Percentiles rank a stretch among this genome's conserved stretches.
phyloP scores from a whole-genome alignment of 2,888 invertebrate genomes.

The Yponomeuta cagnagella region DNA sequence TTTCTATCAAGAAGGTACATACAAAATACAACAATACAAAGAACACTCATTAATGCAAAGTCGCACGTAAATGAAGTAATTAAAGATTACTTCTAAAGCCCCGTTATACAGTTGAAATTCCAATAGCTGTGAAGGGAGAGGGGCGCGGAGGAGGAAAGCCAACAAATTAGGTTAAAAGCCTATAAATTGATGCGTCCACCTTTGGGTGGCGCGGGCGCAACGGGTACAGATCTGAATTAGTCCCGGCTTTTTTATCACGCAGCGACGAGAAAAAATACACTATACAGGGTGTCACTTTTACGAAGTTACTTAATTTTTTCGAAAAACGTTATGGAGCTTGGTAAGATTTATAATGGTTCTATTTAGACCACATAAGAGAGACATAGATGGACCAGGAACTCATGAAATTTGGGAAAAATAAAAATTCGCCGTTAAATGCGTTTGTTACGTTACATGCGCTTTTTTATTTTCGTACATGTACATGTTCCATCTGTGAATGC shows the following conservation, averaged over 20 bases:
- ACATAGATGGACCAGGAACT: no score
- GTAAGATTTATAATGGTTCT: no score
- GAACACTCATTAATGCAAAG: neutral
- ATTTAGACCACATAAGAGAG: no score
- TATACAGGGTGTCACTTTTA: constrained; percentile 43
- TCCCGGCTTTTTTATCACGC: constrained; percentile 64
- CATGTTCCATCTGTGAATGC: no score
- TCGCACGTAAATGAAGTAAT: neutral
- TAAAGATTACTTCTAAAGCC: neutral
- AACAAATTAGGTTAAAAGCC: constrained; percentile 75
- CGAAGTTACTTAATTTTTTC: no score
- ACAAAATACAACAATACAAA: neutral
- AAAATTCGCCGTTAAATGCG: no score
- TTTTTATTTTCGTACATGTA: no score
- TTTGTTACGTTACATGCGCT: no score
- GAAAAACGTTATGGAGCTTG: no score
- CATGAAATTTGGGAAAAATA: no score
- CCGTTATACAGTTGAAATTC: constrained; percentile 6
- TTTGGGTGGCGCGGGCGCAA: constrained; percentile 64
- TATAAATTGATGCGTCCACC: constrained; percentile 70
- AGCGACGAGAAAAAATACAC: constrained; percentile 61
- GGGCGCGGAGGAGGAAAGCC: constrained; percentile 33
- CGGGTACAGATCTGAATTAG: constrained; percentile 64
- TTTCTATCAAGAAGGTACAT: neutral
- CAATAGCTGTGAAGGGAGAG: constrained; percentile 7